Conservation (phyloP, 2,797 vertebrate species). For the Aselliscus stoliczkanus region DNA sequence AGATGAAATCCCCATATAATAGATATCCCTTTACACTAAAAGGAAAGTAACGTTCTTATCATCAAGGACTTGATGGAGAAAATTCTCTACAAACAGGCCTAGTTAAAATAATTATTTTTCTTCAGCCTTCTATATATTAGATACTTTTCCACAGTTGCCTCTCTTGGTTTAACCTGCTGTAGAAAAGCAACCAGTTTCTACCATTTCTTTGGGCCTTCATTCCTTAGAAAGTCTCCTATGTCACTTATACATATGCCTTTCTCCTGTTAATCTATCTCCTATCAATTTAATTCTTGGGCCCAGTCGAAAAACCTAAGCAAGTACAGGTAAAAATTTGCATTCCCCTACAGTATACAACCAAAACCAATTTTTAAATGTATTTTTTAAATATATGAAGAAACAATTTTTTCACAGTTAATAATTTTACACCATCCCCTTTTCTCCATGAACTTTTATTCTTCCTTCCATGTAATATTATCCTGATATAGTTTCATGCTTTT, state of each 20-base stretch:
- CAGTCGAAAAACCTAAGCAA: neutral
- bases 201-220: neutral
- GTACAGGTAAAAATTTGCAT: neutral
- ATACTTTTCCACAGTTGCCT: neutral
- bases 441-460: neutral
- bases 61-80: neutral
- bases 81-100: neutral
- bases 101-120: neutral
- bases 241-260: neutral
- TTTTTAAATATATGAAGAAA: neutral
- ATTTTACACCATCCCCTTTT: neutral
- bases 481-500: neutral
- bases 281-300: neutral
- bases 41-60: neutral
- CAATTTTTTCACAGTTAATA: too few species aligned
- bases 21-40: neutral
- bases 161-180: too few species aligned
- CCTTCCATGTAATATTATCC: neutral
- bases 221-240: neutral
- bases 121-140: neutral
- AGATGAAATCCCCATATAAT: neutral
- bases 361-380: neutral
- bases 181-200: rapidly evolving
- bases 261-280: neutral
- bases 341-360: neutral